These are phyloP conservation scores for Phyto melanocephala DNA, from an alignment of 2,888 invertebrate genomes.

Conservation along the genomic window DNA sequence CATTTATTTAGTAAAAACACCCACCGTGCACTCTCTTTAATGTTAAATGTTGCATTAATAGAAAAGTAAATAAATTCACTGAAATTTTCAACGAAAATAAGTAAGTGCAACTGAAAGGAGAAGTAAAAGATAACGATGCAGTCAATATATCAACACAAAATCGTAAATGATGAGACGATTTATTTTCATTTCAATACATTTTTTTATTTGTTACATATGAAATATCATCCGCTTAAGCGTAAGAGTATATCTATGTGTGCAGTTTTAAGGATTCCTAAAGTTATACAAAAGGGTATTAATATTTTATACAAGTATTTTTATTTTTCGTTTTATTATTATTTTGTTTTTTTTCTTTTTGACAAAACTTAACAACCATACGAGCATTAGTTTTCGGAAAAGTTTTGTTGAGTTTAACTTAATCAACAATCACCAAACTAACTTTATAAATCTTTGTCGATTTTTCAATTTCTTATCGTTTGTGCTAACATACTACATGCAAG, in stretches of 20 bases:
- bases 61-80: background rate
- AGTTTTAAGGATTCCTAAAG: constrained; percentile 15
- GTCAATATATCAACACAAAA: constrained; percentile 45
- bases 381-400: constrained; percentile 1
- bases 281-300: constrained; percentile 40
- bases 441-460: constrained; percentile 46
- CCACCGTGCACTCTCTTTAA: background rate
- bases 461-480: constrained; percentile 13
- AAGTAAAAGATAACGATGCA: background rate
- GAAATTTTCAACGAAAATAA: background rate
- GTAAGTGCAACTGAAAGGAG: background rate
- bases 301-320: background rate
- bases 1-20: background rate
- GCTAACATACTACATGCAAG: too few species aligned
- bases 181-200: constrained; percentile 29
- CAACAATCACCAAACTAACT: constrained; percentile 41
- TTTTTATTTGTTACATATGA: too few species aligned
- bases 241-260: constrained; percentile 1
- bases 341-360: background rate
- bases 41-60: background rate
- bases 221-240: too few species aligned
- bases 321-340: background rate
- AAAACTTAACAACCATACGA: background rate
- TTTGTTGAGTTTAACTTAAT: constrained; percentile 29
- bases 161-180: constrained; percentile 43